These are phyloP conservation scores for Centrocercus urophasianus DNA, from an alignment of 2,113 vertebrate genomes.

Conservation along the genomic window DNA sequence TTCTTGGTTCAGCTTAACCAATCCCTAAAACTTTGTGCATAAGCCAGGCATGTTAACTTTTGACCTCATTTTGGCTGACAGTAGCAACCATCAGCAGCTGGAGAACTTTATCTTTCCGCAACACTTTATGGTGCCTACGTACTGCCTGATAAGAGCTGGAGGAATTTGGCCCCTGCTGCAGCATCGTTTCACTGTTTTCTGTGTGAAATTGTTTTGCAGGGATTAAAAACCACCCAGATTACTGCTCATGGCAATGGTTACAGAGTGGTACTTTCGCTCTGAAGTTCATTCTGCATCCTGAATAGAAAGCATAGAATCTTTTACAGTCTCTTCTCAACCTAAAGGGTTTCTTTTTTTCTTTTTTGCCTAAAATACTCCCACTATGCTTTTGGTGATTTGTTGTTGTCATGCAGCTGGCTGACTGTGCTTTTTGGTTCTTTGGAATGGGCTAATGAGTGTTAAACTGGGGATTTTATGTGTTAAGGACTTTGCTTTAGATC, in stretches of 20 bases:
- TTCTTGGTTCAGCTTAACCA: neutral
- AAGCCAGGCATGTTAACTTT: neutral
- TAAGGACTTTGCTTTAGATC: neutral
- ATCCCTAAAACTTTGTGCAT: neutral
- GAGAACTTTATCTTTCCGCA: neutral
- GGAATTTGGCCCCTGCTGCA: neutral
- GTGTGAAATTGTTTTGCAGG: neutral
- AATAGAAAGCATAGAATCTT: neutral
- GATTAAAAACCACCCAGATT: neutral
- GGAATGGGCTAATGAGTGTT: neutral
- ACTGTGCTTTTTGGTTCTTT: neutral
- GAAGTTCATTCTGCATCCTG: neutral
- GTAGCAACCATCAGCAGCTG: conserved; percentile 20
- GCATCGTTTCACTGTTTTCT: neutral
- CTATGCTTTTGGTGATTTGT: neutral
- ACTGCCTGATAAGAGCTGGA: conserved; percentile 18
- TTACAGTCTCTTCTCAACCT: neutral
- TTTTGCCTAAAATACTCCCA: neutral
- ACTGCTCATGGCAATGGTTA: neutral
- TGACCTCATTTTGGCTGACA: conserved; percentile 17
- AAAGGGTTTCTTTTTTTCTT: neutral
- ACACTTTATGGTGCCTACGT: neutral
- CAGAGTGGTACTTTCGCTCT: neutral
- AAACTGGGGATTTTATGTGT: neutral
- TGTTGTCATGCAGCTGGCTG: neutral